Evolutionary conservation across 2,113 vertebrate species (phyloP), one percentile per base, ranked within the genome.

Genomic region (Paedocypris sp.): DNA sequence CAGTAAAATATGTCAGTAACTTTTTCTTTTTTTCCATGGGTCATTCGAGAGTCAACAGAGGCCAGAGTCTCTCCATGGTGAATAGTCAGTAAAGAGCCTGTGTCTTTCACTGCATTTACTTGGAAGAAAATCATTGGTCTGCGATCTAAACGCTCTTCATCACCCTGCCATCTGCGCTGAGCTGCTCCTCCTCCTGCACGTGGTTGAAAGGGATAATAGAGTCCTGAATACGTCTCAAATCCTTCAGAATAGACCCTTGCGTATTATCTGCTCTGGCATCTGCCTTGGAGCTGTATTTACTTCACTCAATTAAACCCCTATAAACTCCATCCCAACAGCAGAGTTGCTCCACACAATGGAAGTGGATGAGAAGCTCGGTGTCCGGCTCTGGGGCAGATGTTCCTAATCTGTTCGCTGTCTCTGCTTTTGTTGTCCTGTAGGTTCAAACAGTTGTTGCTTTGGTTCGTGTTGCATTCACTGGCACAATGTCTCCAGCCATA

Each of bases 241-340:
- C 9, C 54, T 43, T 58, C 11, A 58, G 54, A 32, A 58, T 43
- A 58, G 54, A 19, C 54, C 12, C 26, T 43, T 3, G 25, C 26
- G 29, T 28, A 58, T 58, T 58, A 45, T 58, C 39, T 31, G 36
- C 8, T 1, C 18, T 39, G 32, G 54, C 54, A 58, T 58, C 54
- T 58, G 38, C 39, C 39, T 22, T n/a, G n/a, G n/a, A n/a, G 12
- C 26, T 58, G 54, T 58, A 58, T 58, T 58, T 58, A 58, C 54
- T 58, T 39, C 54, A 58, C 54, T 58, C 54, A 45, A 58, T 58
- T 58, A 58, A 58, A 43, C 54, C 54, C 18, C 38, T 58, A 58
- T 45, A 43, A 32, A 58, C 38, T 58, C 54, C 54, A 58, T 58
- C 32, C 38, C 18, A 13, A 43, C 54, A 58, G 32, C 54, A 43